These are phyloP conservation scores for Acrocephalus kingi DNA, from an alignment of 2,113 vertebrate species.

Conservation along the genomic window DNA sequence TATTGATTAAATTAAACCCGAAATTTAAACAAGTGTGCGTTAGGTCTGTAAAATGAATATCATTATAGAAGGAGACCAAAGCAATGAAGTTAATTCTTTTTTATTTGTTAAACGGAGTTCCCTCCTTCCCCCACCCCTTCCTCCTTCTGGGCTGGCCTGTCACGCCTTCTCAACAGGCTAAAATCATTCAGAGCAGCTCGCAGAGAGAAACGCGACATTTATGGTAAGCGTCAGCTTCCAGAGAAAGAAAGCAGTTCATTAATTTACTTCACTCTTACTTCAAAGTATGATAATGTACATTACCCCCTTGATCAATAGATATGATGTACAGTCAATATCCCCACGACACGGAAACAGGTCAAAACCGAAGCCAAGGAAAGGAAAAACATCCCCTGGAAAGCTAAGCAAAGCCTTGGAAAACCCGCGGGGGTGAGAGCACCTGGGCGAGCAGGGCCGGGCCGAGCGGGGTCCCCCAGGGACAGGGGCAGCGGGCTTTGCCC, in stretches of 20 bases:
- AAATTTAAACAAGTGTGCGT: constrained; percentile 80
- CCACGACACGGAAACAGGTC: constrained; percentile 15
- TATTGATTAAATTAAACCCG: constrained; percentile 79
- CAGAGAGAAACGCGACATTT: constrained; percentile 80
- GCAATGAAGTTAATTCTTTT: constrained; percentile 89
- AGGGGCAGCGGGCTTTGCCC: not conserved
- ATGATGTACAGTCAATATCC: constrained; percentile 79
- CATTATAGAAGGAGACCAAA: constrained; percentile 82
- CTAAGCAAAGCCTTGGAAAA: not conserved
- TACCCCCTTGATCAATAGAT: constrained; percentile 78
- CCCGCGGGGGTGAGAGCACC: not conserved
- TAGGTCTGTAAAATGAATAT: constrained; percentile 84
- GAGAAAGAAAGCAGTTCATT: constrained; percentile 82
- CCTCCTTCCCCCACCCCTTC: constrained; percentile 88
- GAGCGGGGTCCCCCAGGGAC: not conserved
- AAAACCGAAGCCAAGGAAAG: constrained; percentile 8
- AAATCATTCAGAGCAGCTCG: constrained; percentile 83
- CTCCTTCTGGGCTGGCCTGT: constrained; percentile 89
- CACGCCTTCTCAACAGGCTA: constrained; percentile 92
- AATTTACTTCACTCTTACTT: constrained; percentile 80
- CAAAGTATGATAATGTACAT: constrained; percentile 69
- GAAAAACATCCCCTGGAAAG: not conserved
- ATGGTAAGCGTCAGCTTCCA: constrained; percentile 81
- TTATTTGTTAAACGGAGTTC: constrained; percentile 88
- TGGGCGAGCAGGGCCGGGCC: not conserved